Evolutionary conservation across 2,888 invertebrate genomes (phyloP).

Genomic region (Mayetiola destructor): DNA sequence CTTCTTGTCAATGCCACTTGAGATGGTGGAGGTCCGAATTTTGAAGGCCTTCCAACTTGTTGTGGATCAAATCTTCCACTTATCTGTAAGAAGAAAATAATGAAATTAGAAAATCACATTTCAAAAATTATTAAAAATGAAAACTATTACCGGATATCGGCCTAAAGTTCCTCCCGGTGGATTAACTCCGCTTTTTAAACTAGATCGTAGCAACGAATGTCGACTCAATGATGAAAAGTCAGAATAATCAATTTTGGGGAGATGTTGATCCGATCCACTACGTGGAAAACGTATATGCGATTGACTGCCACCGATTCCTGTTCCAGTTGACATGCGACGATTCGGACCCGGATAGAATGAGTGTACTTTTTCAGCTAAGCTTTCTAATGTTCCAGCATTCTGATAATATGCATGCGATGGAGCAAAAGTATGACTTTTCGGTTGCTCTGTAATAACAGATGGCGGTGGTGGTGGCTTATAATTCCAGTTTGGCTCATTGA

Average conservation of each 20-base stretch:
- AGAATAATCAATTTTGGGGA: conserved; percentile 73
- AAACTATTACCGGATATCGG: no score
- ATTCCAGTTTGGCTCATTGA: conserved; percentile 35
- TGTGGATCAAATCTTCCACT: conserved; percentile 45
- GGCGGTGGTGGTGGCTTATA: conserved; percentile 46
- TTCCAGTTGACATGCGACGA: conserved; percentile 54
- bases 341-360: conserved; percentile 60
- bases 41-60: conserved; percentile 30
- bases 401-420: conserved; percentile 60
- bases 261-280: conserved; percentile 83
- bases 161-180: conserved; percentile 41
- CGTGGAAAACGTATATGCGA: conserved; percentile 49
- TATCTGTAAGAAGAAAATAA: no score
- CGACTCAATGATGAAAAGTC: conserved; percentile 62
- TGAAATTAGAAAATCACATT: no score
- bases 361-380: conserved; percentile 84
- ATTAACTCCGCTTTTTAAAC: conserved; percentile 50
- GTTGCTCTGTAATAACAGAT: conserved; percentile 81
- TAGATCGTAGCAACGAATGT: conserved; percentile 67
- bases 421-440: conserved; percentile 74
- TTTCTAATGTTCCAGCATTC: conserved; percentile 64
- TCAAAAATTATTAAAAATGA: no score
- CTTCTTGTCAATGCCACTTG: conserved; percentile 42
- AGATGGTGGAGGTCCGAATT: conserved; percentile 39
- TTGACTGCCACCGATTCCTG: conserved; percentile 29